Conservation (phyloP, 1,140 invertebrate species). For the Calycopis cecrops region DNA sequence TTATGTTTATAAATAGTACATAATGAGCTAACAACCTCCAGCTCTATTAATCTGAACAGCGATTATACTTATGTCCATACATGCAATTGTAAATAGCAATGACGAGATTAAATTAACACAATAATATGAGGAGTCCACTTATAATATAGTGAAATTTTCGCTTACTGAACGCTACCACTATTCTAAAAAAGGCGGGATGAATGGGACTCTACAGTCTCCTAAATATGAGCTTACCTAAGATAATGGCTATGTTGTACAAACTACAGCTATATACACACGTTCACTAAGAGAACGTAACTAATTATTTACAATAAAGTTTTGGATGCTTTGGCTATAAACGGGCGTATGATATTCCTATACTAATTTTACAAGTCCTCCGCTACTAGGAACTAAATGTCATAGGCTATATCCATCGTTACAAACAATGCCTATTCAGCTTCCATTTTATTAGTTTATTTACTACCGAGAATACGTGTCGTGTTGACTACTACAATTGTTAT, state of each 20-base stretch:
- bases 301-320: constrained; percentile 67
- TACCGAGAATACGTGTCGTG: neutral
- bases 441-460: constrained; percentile 8
- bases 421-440: constrained; percentile 5
- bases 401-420: constrained; percentile 38
- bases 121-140: no score
- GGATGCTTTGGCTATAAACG: constrained; percentile 67
- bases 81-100: no score
- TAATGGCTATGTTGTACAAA: constrained; percentile 49
- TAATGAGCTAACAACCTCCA: no score
- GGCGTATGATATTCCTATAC: constrained; percentile 39
- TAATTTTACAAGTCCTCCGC: constrained; percentile 35
- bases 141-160: neutral
- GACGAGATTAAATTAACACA: no score
- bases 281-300: constrained; percentile 40
- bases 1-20: no score
- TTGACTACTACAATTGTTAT: no score
- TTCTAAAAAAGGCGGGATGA: constrained; percentile 30
- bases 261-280: constrained; percentile 47
- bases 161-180: constrained; percentile 1
- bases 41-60: no score
- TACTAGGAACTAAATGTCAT: constrained; percentile 51
- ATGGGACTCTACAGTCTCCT: constrained; percentile 19
- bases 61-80: no score
- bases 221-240: constrained; percentile 29